These are phyloP conservation scores for Troglohyphantes excavatus DNA, from an alignment of 2,888 invertebrate genomes.

Conservation along the genomic window DNA sequence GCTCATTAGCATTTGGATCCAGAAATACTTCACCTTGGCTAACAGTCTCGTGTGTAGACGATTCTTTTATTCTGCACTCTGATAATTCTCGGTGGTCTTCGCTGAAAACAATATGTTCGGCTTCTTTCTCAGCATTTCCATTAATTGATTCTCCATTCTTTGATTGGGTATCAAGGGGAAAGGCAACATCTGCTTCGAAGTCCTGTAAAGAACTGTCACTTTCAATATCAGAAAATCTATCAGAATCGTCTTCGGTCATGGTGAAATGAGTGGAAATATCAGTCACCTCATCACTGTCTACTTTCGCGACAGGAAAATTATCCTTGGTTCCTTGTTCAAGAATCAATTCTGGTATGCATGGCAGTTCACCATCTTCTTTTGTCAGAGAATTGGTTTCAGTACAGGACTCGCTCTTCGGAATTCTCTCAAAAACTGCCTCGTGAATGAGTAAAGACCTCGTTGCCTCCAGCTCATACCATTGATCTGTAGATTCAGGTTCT, in stretches of 20 bases:
- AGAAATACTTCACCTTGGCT: conserved; percentile 1
- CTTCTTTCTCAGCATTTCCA: neutral
- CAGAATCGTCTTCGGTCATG: conserved; percentile 73
- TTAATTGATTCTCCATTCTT: neutral
- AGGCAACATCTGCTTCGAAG: conserved; percentile 42
- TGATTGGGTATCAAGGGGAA: neutral
- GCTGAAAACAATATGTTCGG: neutral
- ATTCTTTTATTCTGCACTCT: neutral
- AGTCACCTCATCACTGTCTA: conserved; percentile 60
- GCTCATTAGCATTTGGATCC: conserved; percentile 11
- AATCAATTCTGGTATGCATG: conserved; percentile 50
- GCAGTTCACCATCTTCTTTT: conserved; percentile 47
- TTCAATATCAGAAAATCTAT: conserved; percentile 72
- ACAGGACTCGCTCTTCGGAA: neutral
- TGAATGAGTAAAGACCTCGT: neutral
- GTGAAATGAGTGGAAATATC: conserved; percentile 76
- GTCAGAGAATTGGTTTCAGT: conserved; percentile 51
- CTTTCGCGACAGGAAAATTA: conserved; percentile 10
- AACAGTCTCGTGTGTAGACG: neutral
- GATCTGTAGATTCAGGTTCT: conserved; percentile 9
- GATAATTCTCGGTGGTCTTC: neutral
- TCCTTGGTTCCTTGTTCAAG: conserved; percentile 6
- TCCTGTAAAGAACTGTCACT: conserved; percentile 59
- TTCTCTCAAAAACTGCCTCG: neutral
- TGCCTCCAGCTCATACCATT: conserved; percentile 53